Evolutionary conservation across 2,113 vertebrate species (phyloP), one percentile per base, ranked within the genome.

Genomic region (Rhinopomastus cyanomelas): DNA sequence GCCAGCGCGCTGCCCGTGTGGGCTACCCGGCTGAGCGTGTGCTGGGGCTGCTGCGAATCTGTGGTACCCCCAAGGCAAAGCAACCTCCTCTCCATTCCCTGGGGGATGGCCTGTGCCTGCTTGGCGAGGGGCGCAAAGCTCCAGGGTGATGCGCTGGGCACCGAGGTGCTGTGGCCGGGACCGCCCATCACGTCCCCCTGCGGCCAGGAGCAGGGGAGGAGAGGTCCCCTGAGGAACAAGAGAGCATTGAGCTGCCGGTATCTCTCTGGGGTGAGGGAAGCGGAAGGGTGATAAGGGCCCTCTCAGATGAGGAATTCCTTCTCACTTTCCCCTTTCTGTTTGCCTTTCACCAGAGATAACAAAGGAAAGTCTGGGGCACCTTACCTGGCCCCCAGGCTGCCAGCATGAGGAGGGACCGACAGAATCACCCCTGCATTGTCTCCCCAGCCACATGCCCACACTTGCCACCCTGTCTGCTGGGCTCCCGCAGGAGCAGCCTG

Each of bases 271-370:
- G 91, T 14, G 30, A 94, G 92, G 97, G 96, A 97, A 98, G 90
- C 86, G 91, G 92, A 95, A 96, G 93, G 89, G 85, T 27, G 97
- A 98, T 97, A 98, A 96, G 66, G 91, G 8, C 76, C 60, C 92
- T 96, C 96, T 96, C 37, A 11, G 87, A 89, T 90, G 91, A 96
- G 87, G 90, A 94, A 95, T 89, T 96, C 87, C 90, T 96, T 98
- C 97, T 98, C 97, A 95, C 91, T 94, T 98, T 97, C 91, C 91
- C 90, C 85, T 82, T 89, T 93, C 64, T 96, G 74, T 95, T 93
- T 94, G 92, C 62, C 90, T 96, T 89, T 72, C 48, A 25, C 75
- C 83, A 79, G 81, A 95, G 97, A 97, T 97, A 98, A 96, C 64
- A 1, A 0, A 2, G 73, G 67, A 42, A 42, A 42, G 11, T 30